Percentiles rank a stretch among this genome's conserved stretches.
These are phyloP conservation scores for Thunnus thynnus DNA, from an alignment of 2,113 vertebrate species.

Conservation along the genomic window DNA sequence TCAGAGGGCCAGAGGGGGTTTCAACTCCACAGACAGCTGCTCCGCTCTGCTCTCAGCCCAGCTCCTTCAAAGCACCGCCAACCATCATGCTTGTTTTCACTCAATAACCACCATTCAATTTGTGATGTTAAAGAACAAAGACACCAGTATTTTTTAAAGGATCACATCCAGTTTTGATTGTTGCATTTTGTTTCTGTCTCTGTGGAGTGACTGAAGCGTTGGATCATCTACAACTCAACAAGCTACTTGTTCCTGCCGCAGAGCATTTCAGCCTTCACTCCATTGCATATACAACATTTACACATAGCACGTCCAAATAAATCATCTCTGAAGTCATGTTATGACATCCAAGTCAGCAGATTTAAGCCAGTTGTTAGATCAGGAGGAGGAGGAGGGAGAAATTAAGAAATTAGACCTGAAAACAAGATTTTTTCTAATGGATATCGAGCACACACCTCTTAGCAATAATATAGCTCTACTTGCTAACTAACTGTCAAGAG, in stretches of 20 bases:
- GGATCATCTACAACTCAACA: background rate
- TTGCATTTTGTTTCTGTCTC: background rate
- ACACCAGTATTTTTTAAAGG: background rate
- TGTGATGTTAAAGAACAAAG: slow-evolving; percentile 4
- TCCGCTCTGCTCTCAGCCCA: background rate
- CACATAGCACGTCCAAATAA: background rate
- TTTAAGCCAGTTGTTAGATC: too few species aligned
- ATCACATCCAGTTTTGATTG: slow-evolving; percentile 6
- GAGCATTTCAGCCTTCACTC: background rate
- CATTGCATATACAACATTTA: background rate
- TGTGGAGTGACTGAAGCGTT: background rate
- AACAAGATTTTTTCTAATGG: too few species aligned
- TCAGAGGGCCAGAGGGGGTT: background rate
- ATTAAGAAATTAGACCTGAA: too few species aligned
- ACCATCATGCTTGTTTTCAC: background rate
- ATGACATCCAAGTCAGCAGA: background rate
- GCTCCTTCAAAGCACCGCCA: background rate
- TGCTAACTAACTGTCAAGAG: too few species aligned
- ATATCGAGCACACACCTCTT: too few species aligned
- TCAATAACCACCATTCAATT: slow-evolving; percentile 12
- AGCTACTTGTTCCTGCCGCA: background rate
- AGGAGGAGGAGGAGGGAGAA: too few species aligned
- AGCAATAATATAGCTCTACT: too few species aligned
- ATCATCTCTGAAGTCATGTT: background rate
- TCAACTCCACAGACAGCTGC: slow-evolving; percentile 3